Percentiles rank a stretch among this genome's conserved stretches.
These are phyloP conservation scores for Hestina assimilis DNA, from an alignment of 1,140 invertebrate genomes.

Conservation along the genomic window DNA sequence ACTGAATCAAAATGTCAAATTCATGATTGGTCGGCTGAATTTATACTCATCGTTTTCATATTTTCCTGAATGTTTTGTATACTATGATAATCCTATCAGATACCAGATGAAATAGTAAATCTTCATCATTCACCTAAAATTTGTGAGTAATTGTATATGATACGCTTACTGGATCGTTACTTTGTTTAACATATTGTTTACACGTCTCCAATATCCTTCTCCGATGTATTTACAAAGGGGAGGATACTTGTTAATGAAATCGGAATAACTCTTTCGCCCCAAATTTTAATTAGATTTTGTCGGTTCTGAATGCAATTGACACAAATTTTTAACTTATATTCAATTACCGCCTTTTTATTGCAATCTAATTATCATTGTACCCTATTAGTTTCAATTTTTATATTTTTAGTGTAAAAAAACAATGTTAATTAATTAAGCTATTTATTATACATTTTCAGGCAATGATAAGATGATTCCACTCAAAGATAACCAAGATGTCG, in stretches of 20 bases:
- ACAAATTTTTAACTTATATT: neutral
- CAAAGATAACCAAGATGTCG: slow-evolving; percentile 94
- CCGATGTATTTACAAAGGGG: slow-evolving; percentile 70
- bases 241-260: slow-evolving; percentile 42
- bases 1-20: slow-evolving; percentile 12
- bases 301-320: too few species aligned
- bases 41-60: slow-evolving; percentile 42
- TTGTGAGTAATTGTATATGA: slow-evolving; percentile 48
- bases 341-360: neutral
- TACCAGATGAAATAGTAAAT: slow-evolving; percentile 40
- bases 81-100: slow-evolving; percentile 54
- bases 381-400: neutral
- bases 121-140: slow-evolving; percentile 30
- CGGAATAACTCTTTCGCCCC: slow-evolving; percentile 4
- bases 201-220: slow-evolving; percentile 61
- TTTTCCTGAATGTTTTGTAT: slow-evolving; percentile 55
- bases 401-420: neutral
- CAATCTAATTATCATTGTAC: slow-evolving; percentile 10
- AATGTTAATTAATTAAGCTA: neutral
- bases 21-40: slow-evolving; percentile 46
- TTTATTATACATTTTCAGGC: slow-evolving; percentile 46
- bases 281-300: too few species aligned
- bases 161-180: slow-evolving; percentile 5
- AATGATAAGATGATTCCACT: slow-evolving; percentile 88
- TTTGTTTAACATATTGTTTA: slow-evolving; percentile 57